Evolutionary conservation across 2,113 vertebrate genomes (phyloP).

Genomic region (Narcine bancroftii): DNA sequence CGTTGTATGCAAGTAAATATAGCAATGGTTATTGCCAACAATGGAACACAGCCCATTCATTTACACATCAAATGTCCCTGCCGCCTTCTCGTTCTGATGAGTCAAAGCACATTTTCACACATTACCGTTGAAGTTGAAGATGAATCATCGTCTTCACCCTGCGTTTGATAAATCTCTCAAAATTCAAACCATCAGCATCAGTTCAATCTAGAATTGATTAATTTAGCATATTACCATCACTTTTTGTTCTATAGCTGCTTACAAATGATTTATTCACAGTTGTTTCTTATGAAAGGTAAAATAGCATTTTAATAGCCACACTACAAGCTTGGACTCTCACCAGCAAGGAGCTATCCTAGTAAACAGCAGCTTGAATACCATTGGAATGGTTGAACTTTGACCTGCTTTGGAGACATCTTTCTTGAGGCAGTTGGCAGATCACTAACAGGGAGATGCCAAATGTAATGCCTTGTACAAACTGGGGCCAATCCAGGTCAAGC

Average conservation of each 20-base stretch:
- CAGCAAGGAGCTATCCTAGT: neutral
- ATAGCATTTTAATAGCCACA: neutral
- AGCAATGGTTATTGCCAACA: neutral
- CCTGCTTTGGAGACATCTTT: neutral
- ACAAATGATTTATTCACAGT: neutral
- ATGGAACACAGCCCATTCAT: neutral
- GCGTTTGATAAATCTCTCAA: neutral
- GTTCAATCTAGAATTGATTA: neutral
- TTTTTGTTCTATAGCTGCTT: neutral
- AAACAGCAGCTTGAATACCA: neutral
- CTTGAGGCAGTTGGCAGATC: neutral
- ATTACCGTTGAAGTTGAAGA: neutral
- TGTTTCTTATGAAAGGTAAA: neutral
- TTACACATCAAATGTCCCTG: neutral
- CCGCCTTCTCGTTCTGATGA: neutral
- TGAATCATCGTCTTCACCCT: neutral
- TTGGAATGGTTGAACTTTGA: neutral
- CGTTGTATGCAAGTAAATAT: neutral
- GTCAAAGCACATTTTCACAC: neutral
- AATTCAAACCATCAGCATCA: neutral
- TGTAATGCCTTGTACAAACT: neutral
- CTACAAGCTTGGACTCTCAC: neutral
- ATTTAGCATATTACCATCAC: neutral
- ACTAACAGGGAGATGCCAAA: neutral
- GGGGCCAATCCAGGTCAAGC: neutral